Evolutionary conservation across 1,140 invertebrate genomes (phyloP).

Genomic region (Leptinotarsa lineolata): DNA sequence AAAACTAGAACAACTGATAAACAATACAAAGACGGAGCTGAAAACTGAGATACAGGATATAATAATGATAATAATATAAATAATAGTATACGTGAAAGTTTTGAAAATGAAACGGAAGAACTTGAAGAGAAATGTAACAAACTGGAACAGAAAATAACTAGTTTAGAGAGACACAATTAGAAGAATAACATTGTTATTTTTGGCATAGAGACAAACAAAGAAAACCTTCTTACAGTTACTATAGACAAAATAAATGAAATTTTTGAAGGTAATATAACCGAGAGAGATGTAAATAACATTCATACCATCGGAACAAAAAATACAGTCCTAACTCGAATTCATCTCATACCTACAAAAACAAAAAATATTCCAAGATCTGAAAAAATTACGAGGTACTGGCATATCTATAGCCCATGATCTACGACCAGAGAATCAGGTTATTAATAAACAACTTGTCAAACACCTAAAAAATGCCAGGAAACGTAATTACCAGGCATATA

Average conservation of each 20-base stretch:
- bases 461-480: conserved; percentile 14
- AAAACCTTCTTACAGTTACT: conserved; percentile 6
- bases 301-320: conserved; percentile 8
- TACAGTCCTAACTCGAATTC: conserved; percentile 8
- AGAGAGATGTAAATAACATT: conserved; percentile 13
- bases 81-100: conserved; percentile 2
- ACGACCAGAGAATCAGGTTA: conserved; percentile 17
- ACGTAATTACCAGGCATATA: background rate
- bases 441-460: conserved; percentile 10
- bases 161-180: conserved; percentile 4
- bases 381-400: conserved; percentile 17
- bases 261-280: conserved; percentile 13
- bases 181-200: conserved; percentile 12
- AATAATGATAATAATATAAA: background rate
- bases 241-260: conserved; percentile 15
- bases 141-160: conserved; percentile 13
- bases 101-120: conserved; percentile 8
- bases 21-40: conserved; percentile 15
- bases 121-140: conserved; percentile 12
- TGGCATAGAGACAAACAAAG: conserved; percentile 8
- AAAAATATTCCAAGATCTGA: no score
- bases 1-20: no score
- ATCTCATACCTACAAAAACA: no score
- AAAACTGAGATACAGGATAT: no score
- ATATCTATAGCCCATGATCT: conserved; percentile 14